Base-by-base conservation (phyloP, 2,113 vertebrate species). In the Felis chaus region DNA sequence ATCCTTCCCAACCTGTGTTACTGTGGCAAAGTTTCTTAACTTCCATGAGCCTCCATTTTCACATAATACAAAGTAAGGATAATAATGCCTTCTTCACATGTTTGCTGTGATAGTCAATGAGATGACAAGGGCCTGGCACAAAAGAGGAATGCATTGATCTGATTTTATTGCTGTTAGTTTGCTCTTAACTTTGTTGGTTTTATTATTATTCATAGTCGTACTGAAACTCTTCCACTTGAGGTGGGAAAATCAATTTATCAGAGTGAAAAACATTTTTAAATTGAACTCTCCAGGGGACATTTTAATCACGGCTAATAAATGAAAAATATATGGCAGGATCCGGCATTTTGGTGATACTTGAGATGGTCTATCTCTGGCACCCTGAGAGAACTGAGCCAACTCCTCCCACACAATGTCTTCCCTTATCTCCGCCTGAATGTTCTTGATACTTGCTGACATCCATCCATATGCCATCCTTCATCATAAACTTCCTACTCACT, bases 401-500 rank as follows among this genome's bases (percentile, higher is more conserved):
- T 45, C 27, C 66, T 76, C 96, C 95, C 39, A 94, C 93, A 82
- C 81, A 2, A 2, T 16, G 48, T 55, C 92, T 41, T 53, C 74
- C 81, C 85, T 87, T 78, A 74, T 86, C 78, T 53, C n/a, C 65
- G 79, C 74, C 57, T 69, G 63, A 50, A 83, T 39, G 41, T 93
- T 91, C 94, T 55, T n/a, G n/a, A 39, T 79, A 69, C 89, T 93
- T 84, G 86, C 89, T 83, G 94, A 95, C 96, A 80, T 31, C 79
- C 82, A 69, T n/a, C 90, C 68, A 71, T 39, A 74, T 84, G 94
- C 41, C 97, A 93, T 2, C 82, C 81, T 92, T 79, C 94, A 78
- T 89, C 97, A 82, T 39, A 25, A 86, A 89, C 89, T 36, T 95
- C 94, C 95, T 79, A 94, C 97, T 89, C 82, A 87, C 89, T 91